phyloP scores from a whole-genome alignment of 2,113 vertebrate species.

The Ammospiza nelsoni region DNA sequence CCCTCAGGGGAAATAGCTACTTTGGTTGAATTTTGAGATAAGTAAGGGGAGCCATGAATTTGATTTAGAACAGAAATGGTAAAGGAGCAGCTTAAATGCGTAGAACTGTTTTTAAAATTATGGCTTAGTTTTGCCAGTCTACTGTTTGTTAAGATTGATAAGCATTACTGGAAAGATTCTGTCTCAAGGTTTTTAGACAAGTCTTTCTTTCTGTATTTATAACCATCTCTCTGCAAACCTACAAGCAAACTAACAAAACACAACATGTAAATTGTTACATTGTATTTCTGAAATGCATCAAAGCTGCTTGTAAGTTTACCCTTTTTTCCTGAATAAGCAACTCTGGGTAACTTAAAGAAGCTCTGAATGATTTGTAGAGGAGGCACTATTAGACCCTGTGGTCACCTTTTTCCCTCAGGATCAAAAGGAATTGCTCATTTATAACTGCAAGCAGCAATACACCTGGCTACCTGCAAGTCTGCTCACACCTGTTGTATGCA shows the following conservation, averaged over 20 bases:
- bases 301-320: neutral
- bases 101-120: constrained; percentile 18
- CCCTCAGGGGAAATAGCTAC: constrained; percentile 10
- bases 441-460: neutral
- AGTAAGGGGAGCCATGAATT: constrained; percentile 28
- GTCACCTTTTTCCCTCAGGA: neutral
- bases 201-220: neutral
- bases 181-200: neutral
- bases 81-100: neutral
- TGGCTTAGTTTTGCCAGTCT: neutral
- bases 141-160: neutral
- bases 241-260: neutral
- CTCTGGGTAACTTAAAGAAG: constrained; percentile 12
- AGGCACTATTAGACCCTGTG: neutral
- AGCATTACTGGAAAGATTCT: constrained; percentile 6
- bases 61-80: constrained; percentile 34
- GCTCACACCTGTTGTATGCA: neutral
- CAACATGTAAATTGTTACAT: neutral
- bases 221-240: neutral
- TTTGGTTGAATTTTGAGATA: constrained; percentile 13
- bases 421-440: constrained; percentile 10
- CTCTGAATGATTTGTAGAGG: neutral
- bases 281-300: neutral
- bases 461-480: neutral
- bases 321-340: neutral